phyloP scores from a whole-genome alignment of 2,888 invertebrate species.

The Lasius fuliginosus region DNA sequence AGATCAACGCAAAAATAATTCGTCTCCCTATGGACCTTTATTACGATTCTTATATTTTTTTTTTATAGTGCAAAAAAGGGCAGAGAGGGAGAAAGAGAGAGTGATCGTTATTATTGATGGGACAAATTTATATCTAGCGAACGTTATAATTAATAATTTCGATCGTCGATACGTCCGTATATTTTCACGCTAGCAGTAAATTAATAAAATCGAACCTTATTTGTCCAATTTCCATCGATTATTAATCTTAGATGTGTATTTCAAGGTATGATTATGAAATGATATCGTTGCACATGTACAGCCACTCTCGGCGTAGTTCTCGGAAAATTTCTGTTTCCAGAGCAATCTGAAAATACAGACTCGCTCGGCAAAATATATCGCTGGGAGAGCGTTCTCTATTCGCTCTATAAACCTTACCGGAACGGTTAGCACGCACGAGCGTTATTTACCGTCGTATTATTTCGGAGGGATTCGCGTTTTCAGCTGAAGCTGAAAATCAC shows the following conservation, averaged over 20 bases:
- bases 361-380: slow-evolving; percentile 6
- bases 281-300: background rate
- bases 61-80: background rate
- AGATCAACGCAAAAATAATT: slow-evolving; percentile 41
- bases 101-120: background rate
- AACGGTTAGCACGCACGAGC: slow-evolving; percentile 1
- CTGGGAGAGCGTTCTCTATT: background rate
- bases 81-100: background rate
- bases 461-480: slow-evolving; percentile 32
- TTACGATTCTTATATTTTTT: background rate
- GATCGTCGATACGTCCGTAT: background rate
- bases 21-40: background rate
- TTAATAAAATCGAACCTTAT: background rate
- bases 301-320: background rate
- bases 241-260: background rate
- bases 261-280: background rate
- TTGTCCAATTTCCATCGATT: background rate
- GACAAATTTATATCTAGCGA: background rate
- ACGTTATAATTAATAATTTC: background rate
- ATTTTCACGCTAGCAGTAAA: background rate
- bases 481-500: slow-evolving; percentile 7
- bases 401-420: slow-evolving; percentile 16
- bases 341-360: slow-evolving; percentile 40
- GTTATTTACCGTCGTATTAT: slow-evolving; percentile 47
- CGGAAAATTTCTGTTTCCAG: background rate